These are phyloP conservation scores for Cosmia trapezina DNA, from an alignment of 2,888 invertebrate genomes.

Conservation along the genomic window DNA sequence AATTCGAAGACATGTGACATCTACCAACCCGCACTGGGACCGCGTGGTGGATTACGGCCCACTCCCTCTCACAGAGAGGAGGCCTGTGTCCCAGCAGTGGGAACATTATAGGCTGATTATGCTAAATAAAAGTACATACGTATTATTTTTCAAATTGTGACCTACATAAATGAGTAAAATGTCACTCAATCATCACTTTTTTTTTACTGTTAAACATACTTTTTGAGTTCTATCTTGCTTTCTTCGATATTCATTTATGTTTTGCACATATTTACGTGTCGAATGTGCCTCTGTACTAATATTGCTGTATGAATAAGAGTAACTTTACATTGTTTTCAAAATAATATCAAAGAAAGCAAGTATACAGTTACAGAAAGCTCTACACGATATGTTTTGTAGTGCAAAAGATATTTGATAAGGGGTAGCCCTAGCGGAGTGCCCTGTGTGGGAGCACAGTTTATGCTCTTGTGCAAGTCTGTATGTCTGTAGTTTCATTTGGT, in stretches of 20 bases:
- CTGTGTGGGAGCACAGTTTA: slow-evolving; percentile 55
- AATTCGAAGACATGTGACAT: no score
- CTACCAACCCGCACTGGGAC: no score
- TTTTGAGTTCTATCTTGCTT: no score
- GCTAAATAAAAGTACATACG: no score
- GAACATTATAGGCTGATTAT: no score
- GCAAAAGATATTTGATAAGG: background rate
- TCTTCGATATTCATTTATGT: background rate
- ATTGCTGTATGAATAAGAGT: no score
- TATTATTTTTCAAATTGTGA: background rate
- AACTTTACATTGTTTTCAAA: background rate
- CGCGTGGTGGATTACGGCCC: no score
- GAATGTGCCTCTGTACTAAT: background rate
- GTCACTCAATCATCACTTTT: background rate
- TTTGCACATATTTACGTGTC: background rate
- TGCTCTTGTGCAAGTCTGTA: slow-evolving; percentile 57
- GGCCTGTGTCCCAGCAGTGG: no score
- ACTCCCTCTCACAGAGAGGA: no score
- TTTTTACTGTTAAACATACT: background rate
- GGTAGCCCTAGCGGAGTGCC: slow-evolving; percentile 37
- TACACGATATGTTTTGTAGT: no score
- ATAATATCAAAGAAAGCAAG: background rate
- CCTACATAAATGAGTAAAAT: background rate
- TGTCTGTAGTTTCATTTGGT: slow-evolving; percentile 62
- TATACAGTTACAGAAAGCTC: background rate